phyloP scores from a whole-genome alignment of 2,797 vertebrate genomes.

The Gambusia yucatana region DNA sequence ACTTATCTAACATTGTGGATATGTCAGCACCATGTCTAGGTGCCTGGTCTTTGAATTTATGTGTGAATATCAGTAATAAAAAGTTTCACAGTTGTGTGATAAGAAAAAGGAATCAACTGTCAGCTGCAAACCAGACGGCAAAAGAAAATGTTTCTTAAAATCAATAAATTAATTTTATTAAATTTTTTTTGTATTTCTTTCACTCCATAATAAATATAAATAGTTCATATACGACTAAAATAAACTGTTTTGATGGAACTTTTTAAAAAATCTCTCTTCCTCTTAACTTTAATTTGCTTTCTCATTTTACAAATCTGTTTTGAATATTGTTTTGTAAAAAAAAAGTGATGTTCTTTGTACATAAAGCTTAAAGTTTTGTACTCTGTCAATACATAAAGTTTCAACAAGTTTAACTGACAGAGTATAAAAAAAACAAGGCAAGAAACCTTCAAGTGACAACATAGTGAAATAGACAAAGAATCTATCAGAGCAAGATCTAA shows the following conservation, averaged over 20 bases:
- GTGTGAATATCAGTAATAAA: not conserved
- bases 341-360: too few relatives aligned
- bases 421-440: not conserved
- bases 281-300: too few relatives aligned
- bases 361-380: too few relatives aligned
- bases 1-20: not conserved
- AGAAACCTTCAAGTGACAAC: not conserved
- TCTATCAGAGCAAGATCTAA: not conserved
- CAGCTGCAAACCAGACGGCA: not conserved
- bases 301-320: too few relatives aligned
- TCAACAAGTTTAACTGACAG: not conserved
- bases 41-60: not conserved
- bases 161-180: not conserved
- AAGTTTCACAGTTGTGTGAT: not conserved
- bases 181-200: too few relatives aligned
- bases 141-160: not conserved
- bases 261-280: too few relatives aligned
- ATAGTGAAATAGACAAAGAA: not conserved
- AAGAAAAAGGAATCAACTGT: not conserved
- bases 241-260: too few relatives aligned
- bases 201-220: too few relatives aligned
- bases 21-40: not conserved
- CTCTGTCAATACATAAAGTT: too few relatives aligned
- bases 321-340: too few relatives aligned
- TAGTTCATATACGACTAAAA: too few relatives aligned